Base-by-base conservation (phyloP, 2,888 invertebrate species). In the Nemoura dubitans region DNA sequence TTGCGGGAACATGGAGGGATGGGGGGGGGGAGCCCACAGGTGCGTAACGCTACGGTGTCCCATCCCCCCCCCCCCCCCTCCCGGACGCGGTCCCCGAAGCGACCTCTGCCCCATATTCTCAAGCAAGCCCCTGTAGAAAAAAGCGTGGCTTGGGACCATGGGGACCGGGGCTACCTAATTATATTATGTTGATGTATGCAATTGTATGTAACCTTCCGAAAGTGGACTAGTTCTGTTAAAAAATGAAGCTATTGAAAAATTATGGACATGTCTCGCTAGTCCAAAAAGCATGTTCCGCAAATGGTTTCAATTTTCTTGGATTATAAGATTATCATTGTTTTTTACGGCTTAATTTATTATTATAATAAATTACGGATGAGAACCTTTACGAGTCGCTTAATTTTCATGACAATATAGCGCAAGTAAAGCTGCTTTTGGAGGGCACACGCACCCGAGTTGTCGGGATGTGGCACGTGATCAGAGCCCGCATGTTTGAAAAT, bases 21-120 rank as follows among this genome's bases (percentile, higher is more conserved):
- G 27, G 21, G 78, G 78, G 27, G 27, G 26, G 78, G 78, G 27
- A 1, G 27, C 27, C 78, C 28, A 78, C 78, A 78, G 78, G 78
- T 78, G 78, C 78, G 78, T 78, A 21, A 3, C 78, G 28, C 78
- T 28, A 2, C 78, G 26, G 78, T 78, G 78, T 26, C n/a, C 76
- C 5, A 26, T 27, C 78, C 78, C 78, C 78, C n/a, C 78, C 16
- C 78, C 27, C 78, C 25, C 27, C 78, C 78, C n/a, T 16, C 25
- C 76, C 76, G 5, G n/a, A 5, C 76, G n/a, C n/a, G n/a, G n/a
- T 25, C 25, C 5, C 25, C 76, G 3, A n/a, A 59, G 2, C 78
- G 27, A 78, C 78, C 78, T 25, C n/a, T 59, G 59, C 16, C 21
- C 59, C 59, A 59, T 59, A 59, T 59, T 59, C 59, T 21, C 16